These are phyloP conservation scores for Emydoidea blandingii DNA, from an alignment of 2,797 vertebrate genomes.

Conservation along the genomic window DNA sequence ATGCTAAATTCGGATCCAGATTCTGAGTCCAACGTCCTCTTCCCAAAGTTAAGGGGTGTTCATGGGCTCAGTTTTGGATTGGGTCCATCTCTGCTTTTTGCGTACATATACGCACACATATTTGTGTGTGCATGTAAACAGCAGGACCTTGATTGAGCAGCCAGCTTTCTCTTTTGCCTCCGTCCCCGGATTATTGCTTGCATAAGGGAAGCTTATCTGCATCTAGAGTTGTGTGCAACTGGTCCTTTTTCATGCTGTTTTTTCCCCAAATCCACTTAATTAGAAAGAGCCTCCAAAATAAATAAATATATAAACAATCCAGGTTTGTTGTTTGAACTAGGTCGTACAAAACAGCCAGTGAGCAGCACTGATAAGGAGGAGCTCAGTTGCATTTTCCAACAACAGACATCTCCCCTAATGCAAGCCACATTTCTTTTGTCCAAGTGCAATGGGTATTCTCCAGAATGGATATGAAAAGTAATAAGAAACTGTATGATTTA, in stretches of 20 bases:
- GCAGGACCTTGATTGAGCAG: background rate
- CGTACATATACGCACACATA: no score
- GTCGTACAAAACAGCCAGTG: accelerated
- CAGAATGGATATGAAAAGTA: constrained; percentile 49
- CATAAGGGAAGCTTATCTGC: background rate
- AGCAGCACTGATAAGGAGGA: background rate
- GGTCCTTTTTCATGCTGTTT: background rate
- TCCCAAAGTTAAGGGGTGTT: background rate
- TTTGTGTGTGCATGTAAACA: background rate
- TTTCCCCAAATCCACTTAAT: background rate
- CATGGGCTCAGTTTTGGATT: background rate
- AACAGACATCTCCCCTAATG: constrained; percentile 40
- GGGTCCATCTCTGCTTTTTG: background rate
- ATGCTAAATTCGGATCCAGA: background rate
- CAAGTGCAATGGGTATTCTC: background rate
- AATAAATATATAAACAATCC: background rate
- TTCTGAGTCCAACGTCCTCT: constrained; percentile 2
- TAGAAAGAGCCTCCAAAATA: constrained; percentile 1
- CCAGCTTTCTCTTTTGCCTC: background rate
- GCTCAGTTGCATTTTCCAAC: constrained; percentile 34
- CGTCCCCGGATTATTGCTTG: background rate
- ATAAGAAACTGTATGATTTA: constrained; percentile 46
- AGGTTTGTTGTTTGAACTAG: background rate
- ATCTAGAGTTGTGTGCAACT: background rate
- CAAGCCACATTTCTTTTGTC: constrained; percentile 44